Percentiles rank a stretch among this genome's conserved stretches.
These are phyloP conservation scores for Eurypyga helias DNA, from an alignment of 2,113 vertebrate genomes.

Conservation along the genomic window DNA sequence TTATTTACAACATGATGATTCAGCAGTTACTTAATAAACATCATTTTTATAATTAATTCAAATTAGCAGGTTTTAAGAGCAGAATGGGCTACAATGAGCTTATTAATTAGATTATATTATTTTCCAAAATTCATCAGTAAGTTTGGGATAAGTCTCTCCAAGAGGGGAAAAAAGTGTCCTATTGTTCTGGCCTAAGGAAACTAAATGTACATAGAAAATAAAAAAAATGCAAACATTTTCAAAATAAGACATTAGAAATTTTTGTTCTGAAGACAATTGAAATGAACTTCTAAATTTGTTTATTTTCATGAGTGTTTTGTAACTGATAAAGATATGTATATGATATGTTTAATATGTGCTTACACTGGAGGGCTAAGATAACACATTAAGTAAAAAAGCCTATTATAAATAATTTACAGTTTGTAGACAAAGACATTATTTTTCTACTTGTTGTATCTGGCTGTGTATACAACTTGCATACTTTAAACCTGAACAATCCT, in stretches of 20 bases:
- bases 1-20: not conserved
- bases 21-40: not conserved
- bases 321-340: not conserved
- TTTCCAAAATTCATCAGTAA: not conserved
- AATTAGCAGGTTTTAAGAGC: not conserved
- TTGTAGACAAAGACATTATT: not conserved
- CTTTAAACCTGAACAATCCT: not conserved
- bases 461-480: not conserved
- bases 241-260: not conserved
- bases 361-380: not conserved
- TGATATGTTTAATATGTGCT: not conserved
- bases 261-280: not conserved
- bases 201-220: not conserved
- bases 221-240: not conserved
- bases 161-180: not conserved
- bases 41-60: not conserved
- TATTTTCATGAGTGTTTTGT: not conserved
- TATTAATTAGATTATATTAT: not conserved
- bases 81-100: not conserved
- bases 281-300: not conserved
- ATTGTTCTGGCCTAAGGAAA: not conserved
- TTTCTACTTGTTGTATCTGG: not conserved
- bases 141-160: not conserved
- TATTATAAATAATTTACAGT: not conserved
- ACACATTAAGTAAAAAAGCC: not conserved